These are phyloP conservation scores for Drosophila ironensis DNA, from an alignment of 1,140 invertebrate species.

Conservation along the genomic window DNA sequence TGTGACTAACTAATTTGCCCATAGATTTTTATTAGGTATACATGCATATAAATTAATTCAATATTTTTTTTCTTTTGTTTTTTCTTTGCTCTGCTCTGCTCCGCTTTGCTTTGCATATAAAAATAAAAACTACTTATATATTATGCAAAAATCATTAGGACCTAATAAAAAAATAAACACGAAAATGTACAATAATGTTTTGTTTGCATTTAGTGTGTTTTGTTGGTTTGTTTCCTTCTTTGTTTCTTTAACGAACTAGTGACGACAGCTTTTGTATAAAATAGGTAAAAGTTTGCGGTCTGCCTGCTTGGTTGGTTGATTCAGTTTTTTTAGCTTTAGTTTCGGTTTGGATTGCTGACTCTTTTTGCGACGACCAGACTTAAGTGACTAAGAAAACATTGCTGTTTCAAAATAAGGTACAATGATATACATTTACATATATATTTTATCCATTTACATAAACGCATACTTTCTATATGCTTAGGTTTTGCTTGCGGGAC, in stretches of 20 bases:
- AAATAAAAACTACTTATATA: constrained; percentile 74
- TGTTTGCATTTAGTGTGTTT: constrained; percentile 13
- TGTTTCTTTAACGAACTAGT: constrained; percentile 57
- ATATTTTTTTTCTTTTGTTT: constrained; percentile 42
- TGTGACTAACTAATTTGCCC: constrained; percentile 63
- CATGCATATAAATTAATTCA: constrained; percentile 63
- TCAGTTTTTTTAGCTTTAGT: constrained; percentile 49
- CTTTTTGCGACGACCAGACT: constrained; percentile 69
- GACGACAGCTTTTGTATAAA: constrained; percentile 50
- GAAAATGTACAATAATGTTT: constrained; percentile 46
- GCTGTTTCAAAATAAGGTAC: constrained; percentile 76
- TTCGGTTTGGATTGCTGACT: constrained; percentile 44
- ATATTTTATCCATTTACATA: constrained; percentile 6
- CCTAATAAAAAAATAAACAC: constrained; percentile 38
- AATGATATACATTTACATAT: constrained; percentile 60
- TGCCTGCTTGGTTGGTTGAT: constrained; percentile 46
- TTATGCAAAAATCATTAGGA: constrained; percentile 69
- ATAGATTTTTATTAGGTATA: constrained; percentile 44
- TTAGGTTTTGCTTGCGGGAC: no score
- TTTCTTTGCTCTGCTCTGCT: no score
- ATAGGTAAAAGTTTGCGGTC: constrained; percentile 28
- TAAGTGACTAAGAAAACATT: constrained; percentile 71
- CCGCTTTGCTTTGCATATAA: constrained; percentile 67
- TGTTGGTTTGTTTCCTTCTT: constrained; percentile 19
- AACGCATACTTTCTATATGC: constrained; percentile 27